Conservation (phyloP, 2,113 vertebrate species). For the Emydocephalus ijimae region DNA sequence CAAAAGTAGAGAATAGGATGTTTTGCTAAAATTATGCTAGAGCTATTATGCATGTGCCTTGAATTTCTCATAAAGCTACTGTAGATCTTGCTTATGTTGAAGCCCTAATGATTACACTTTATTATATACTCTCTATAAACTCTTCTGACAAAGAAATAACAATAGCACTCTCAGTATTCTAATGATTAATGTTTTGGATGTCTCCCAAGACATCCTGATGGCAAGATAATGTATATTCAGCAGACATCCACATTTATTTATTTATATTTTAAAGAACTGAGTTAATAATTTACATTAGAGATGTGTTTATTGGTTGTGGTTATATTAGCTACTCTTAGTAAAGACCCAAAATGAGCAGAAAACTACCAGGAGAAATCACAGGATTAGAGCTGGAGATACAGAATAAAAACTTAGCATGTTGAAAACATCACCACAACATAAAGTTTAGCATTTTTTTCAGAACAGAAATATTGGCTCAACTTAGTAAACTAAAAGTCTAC, state of each 20-base stretch:
- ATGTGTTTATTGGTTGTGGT: background rate
- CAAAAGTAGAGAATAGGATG: background rate
- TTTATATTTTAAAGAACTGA: background rate
- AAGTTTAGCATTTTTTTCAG: background rate
- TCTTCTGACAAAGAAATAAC: background rate
- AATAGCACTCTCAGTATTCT: background rate
- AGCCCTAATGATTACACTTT: background rate
- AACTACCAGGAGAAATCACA: background rate
- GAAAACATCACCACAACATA: background rate
- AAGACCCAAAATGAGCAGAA: background rate
- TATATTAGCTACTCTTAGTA: background rate
- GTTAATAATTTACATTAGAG: conserved; percentile 11
- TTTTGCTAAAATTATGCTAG: background rate
- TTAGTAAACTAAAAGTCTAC: background rate
- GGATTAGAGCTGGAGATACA: background rate
- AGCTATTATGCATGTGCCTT: background rate
- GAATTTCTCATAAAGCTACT: background rate
- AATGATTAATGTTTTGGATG: background rate
- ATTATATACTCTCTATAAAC: background rate
- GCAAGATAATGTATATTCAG: conserved; percentile 2
- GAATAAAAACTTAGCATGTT: background rate
- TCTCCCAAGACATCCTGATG: background rate
- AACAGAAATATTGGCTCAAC: background rate
- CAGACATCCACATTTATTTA: background rate
- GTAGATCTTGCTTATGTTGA: background rate